Percentiles rank a stretch among this genome's conserved stretches.
phyloP scores from a whole-genome alignment of 2,113 vertebrate species.

The Odontophorus gujanensis region DNA sequence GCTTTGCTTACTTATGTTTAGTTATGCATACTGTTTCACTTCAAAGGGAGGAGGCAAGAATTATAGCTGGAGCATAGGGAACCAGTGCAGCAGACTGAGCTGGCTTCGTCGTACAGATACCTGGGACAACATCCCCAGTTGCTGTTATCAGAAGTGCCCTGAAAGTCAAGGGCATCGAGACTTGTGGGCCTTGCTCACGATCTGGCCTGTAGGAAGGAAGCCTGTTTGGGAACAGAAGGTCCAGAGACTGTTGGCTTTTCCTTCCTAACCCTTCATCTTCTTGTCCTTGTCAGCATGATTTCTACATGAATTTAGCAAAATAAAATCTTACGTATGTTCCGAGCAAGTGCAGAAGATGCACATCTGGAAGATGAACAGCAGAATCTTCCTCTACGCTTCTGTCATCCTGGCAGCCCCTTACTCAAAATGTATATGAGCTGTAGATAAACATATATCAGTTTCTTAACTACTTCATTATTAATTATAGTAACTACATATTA shows the following conservation, averaged over 20 bases:
- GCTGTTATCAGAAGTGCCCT: not conserved
- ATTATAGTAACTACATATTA: not conserved
- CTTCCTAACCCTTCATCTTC: not conserved
- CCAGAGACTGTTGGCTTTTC: not conserved
- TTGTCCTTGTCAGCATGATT: not conserved
- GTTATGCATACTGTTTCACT: slow-evolving; percentile 18
- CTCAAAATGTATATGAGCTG: not conserved
- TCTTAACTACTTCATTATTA: slow-evolving; percentile 13
- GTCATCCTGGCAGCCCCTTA: not conserved
- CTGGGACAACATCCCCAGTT: not conserved
- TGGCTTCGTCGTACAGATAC: fast-evolving
- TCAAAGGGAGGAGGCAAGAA: not conserved
- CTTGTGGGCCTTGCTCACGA: not conserved
- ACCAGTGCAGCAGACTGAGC: not conserved
- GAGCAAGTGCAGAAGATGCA: not conserved
- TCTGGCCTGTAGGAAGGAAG: not conserved
- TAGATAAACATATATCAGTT: not conserved
- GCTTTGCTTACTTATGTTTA: slow-evolving; percentile 64
- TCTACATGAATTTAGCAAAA: slow-evolving; percentile 6
- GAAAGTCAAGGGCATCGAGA: fast-evolving
- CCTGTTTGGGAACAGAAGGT: not conserved
- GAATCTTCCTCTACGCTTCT: not conserved
- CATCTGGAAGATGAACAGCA: not conserved
- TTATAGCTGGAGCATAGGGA: not conserved
- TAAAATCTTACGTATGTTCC: not conserved